A percentile compares a stretch with the other conserved stretches of the same genome.
Conservation (phyloP, 2,888 invertebrate genomes). For the Tenodera sinensis region DNA sequence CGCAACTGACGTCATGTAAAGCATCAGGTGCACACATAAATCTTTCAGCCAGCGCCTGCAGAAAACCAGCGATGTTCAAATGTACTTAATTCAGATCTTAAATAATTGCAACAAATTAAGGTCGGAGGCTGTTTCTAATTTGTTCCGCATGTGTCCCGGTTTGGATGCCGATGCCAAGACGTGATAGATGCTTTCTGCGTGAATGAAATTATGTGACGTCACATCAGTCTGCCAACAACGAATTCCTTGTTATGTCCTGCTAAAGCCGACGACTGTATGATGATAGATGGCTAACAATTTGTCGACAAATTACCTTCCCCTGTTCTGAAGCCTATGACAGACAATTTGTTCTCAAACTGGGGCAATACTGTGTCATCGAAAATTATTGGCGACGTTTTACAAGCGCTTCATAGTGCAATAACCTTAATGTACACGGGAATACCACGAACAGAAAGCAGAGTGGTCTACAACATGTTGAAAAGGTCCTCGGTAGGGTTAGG, state of each 20-base stretch:
- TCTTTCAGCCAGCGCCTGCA: no score
- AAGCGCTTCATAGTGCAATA: no score
- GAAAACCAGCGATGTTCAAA: not conserved
- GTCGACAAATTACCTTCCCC: not conserved
- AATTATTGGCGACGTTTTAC: no score
- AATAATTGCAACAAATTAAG: not conserved
- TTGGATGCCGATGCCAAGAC: not conserved
- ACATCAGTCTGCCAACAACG: not conserved
- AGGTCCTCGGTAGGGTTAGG: no score
- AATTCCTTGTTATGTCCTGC: not conserved
- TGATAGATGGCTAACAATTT: not conserved
- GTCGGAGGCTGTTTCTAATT: not conserved
- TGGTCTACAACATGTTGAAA: no score
- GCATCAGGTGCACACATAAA: no score
- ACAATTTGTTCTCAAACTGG: no score
- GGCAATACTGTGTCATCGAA: no score
- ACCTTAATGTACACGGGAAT: no score
- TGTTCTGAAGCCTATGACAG: no score
- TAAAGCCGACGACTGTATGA: not conserved
- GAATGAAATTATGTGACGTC: not conserved
- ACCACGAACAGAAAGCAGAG: no score
- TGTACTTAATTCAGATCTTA: not conserved
- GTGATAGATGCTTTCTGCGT: not conserved
- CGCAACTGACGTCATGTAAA: no score
- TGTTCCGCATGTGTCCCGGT: not conserved